Evolutionary conservation across 2,113 vertebrate species (phyloP).

Genomic region (pig (Sus scrofa)): T2T-Sscrofa CM000817.6:27312001-27312500

Average conservation of each 20-base stretch:
- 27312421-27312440: background rate
- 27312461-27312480: background rate
- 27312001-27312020: no score
- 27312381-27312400: background rate
- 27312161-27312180: background rate
- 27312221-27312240: background rate
- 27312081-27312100: no score
- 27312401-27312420: background rate
- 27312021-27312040: no score
- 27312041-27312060: no score
- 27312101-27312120: no score
- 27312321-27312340: background rate
- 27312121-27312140: no score
- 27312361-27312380: background rate
- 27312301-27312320: background rate
- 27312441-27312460: no score
- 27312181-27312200: background rate
- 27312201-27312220: slow-evolving; percentile 16
- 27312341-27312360: background rate
- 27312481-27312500: background rate
- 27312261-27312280: background rate
- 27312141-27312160: background rate
- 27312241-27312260: background rate
- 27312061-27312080: no score
- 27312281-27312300: background rate